Percentiles rank a stretch among this genome's conserved stretches.
Conservation (phyloP, 2,888 invertebrate genomes). For the Diplolepis rosae region DNA sequence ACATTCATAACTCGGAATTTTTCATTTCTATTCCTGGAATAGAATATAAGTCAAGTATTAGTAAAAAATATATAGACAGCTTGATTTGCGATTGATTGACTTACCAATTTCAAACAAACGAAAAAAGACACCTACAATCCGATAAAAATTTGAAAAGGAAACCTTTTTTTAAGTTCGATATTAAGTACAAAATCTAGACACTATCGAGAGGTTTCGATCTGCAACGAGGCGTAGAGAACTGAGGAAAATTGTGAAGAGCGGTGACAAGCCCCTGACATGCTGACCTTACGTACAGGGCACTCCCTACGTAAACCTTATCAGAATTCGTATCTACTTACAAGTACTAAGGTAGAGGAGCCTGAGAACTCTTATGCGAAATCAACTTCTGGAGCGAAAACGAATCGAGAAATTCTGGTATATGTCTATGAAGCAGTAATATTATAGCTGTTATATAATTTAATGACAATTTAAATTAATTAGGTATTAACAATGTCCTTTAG, state of each 20-base stretch:
- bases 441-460: background rate
- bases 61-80: too few species aligned
- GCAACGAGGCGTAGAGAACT: background rate
- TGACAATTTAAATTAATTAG: background rate
- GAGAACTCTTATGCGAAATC: background rate
- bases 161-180: background rate
- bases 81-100: too few species aligned
- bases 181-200: background rate
- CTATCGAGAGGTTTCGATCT: background rate
- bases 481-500: background rate
- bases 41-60: background rate
- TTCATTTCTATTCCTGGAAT: background rate
- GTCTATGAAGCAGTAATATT: background rate
- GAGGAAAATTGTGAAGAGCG: conserved; percentile 4
- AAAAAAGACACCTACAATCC: too few species aligned
- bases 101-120: too few species aligned
- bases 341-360: background rate
- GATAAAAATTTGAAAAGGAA: too few species aligned
- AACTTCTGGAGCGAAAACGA: background rate
- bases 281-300: conserved; percentile 28
- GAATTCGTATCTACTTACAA: background rate
- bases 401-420: background rate
- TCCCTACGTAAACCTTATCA: conserved; percentile 13
- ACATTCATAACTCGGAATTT: too few species aligned
- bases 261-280: conserved; percentile 24